Percentiles rank a stretch among this genome's conserved stretches.
Evolutionary conservation across 2,113 vertebrate species (phyloP).

Genomic region (Plecotus auritus): DNA sequence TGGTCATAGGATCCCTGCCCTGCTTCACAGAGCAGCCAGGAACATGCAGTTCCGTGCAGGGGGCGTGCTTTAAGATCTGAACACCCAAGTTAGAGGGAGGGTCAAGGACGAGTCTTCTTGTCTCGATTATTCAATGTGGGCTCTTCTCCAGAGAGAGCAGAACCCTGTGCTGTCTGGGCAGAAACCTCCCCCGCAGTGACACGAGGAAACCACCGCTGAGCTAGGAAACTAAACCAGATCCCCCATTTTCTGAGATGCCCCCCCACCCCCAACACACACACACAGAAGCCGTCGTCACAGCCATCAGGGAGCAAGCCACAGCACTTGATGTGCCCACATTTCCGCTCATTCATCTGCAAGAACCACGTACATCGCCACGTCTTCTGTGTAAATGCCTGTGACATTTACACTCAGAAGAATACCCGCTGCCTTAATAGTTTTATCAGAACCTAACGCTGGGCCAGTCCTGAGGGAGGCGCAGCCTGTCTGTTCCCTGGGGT

Average conservation of each 20-base stretch:
- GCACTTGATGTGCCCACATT: not conserved
- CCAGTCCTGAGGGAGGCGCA: not conserved
- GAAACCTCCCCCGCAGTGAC: not conserved
- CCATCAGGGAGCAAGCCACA: not conserved
- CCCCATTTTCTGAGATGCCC: not conserved
- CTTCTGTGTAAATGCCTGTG: not conserved
- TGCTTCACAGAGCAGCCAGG: not conserved
- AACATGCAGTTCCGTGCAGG: not conserved
- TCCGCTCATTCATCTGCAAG: not conserved
- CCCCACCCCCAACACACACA: too few species aligned
- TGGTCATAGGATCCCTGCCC: not conserved
- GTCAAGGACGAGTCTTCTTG: not conserved
- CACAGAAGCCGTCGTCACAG: too few species aligned
- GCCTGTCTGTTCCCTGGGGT: not conserved
- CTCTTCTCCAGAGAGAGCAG: not conserved
- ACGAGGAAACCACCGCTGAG: not conserved
- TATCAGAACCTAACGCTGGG: not conserved
- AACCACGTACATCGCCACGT: accelerated
- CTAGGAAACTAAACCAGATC: not conserved
- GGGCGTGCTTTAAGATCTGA: not conserved
- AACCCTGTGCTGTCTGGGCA: not conserved
- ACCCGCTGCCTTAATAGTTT: not conserved
- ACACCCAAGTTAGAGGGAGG: not conserved
- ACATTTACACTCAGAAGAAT: not conserved
- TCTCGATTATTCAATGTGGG: not conserved